Base-by-base conservation (phyloP, 2,888 invertebrate genomes). In the Physocephala rufipes region DNA sequence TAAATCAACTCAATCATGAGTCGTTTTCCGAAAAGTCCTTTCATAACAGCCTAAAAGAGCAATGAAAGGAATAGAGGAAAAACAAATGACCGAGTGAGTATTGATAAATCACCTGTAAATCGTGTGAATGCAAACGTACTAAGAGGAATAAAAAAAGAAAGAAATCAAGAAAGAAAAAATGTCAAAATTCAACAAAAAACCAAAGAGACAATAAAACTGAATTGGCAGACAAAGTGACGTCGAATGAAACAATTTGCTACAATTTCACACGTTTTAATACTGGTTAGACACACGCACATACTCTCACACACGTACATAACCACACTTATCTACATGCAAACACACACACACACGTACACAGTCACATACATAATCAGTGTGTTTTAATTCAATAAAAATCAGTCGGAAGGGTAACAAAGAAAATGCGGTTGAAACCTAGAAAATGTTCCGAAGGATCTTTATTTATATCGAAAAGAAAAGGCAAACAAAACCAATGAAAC, bases 101-200 rank as follows among this genome's bases (percentile, higher is more conserved):
- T 71, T 73, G 75, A 77, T 74, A 76, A 76, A 77, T 76, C 77
- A 76, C 74, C 75, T 77, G 75, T 74, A 71, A 75, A 76, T 51
- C 71, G 71, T 62, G 58, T 65, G 65, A 72, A 49, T 15, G 49
- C 12, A 73, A n/a, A n/a, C n/a, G n/a, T n/a, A n/a, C n/a, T n/a
- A n/a, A n/a, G n/a, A n/a, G n/a, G n/a, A n/a, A n/a, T n/a, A n/a
- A n/a, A n/a, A n/a, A 66, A 71, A 71, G 71, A 72, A 68, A 69
- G 21, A 58, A 66, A 61, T 55, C 62, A 59, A 72, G 70, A 49
- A 61, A 62, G 65, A 7, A 0, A 26, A 62, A 45, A 1, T 67
- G 15, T 0, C 58, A 15, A 45, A 51, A 24, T 71, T 21, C 45
- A 55, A 12, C 47, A 36, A 36, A 36, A 36, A 36, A 36, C 5